phyloP scores from a whole-genome alignment of 2,797 vertebrate species.

The Champsocephalus esox region DNA sequence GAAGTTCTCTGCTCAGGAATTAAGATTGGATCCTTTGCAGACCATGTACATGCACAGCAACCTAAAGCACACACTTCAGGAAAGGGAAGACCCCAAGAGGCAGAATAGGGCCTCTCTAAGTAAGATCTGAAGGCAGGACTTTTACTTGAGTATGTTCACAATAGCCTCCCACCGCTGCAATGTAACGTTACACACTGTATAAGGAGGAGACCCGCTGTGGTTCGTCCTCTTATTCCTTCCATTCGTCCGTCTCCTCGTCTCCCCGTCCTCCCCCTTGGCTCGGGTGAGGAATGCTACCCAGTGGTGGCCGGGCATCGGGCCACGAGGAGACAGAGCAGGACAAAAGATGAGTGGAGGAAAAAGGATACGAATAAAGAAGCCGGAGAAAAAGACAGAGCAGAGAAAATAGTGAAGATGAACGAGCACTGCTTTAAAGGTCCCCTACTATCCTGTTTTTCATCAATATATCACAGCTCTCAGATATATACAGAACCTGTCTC shows the following conservation, averaged over 20 bases:
- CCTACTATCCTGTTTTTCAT: too few relatives aligned
- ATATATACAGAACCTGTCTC: too few relatives aligned
- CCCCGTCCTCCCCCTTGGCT: constrained; percentile 66
- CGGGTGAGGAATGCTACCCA: constrained; percentile 80
- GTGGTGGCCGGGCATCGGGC: constrained; percentile 80
- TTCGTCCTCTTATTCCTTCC: constrained; percentile 65
- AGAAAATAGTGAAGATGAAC: constrained; percentile 13
- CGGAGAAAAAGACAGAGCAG: constrained; percentile 5
- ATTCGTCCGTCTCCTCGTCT: constrained; percentile 52
- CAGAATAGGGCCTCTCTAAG: too few relatives aligned
- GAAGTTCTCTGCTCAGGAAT: too few relatives aligned
- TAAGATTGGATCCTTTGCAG: too few relatives aligned
- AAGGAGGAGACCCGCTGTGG: constrained; percentile 56
- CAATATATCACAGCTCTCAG: too few relatives aligned
- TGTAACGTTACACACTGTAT: constrained; percentile 62
- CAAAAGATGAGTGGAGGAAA: constrained; percentile 48
- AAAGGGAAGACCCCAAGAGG: too few relatives aligned
- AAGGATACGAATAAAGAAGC: constrained; percentile 3
- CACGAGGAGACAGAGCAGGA: constrained; percentile 73
- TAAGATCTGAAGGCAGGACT: too few relatives aligned
- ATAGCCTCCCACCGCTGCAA: too few relatives aligned
- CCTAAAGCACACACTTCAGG: too few relatives aligned
- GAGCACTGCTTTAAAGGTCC: background rate
- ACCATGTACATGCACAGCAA: too few relatives aligned
- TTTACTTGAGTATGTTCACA: too few relatives aligned